Evolutionary conservation across 2,113 vertebrate genomes (phyloP).

Genomic region (Myrmecobius fasciatus): DNA sequence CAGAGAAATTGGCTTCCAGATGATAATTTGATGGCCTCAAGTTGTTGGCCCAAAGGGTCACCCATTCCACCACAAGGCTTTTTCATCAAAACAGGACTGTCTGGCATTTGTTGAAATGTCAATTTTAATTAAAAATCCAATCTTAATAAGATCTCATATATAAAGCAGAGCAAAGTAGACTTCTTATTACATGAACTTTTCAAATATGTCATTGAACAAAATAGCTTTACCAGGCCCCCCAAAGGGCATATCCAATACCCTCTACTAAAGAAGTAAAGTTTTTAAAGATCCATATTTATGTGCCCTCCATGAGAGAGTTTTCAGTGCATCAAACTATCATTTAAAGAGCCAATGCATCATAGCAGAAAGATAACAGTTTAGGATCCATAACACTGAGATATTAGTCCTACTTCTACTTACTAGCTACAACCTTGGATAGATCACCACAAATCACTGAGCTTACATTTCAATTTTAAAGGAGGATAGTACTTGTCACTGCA

Average conservation of each 20-base stretch:
- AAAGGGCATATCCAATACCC: conserved; percentile 3
- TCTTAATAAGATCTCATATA: conserved; percentile 59
- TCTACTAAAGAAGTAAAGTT: not conserved
- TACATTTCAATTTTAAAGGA: not conserved
- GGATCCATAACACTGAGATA: not conserved
- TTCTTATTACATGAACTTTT: conserved; percentile 57
- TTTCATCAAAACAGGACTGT: conserved; percentile 32
- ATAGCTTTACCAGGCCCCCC: not conserved
- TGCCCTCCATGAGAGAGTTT: not conserved
- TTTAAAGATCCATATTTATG: not conserved
- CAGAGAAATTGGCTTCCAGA: not conserved
- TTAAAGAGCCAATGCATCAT: not conserved
- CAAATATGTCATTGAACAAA: conserved; percentile 37
- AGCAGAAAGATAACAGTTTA: not conserved
- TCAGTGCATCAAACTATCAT: not conserved
- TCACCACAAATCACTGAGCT: conserved; percentile 32
- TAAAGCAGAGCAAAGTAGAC: conserved; percentile 58
- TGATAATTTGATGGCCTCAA: not conserved
- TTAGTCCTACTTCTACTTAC: not conserved
- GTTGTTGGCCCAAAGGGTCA: not conserved
- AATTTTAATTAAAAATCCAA: conserved; percentile 72
- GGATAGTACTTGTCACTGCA: not conserved
- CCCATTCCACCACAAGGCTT: not conserved
- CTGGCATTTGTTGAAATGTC: conserved; percentile 69
- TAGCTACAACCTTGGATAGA: not conserved